Conservation (phyloP, 1,140 invertebrate genomes). For the Zaprionus kolodkinae region DNA sequence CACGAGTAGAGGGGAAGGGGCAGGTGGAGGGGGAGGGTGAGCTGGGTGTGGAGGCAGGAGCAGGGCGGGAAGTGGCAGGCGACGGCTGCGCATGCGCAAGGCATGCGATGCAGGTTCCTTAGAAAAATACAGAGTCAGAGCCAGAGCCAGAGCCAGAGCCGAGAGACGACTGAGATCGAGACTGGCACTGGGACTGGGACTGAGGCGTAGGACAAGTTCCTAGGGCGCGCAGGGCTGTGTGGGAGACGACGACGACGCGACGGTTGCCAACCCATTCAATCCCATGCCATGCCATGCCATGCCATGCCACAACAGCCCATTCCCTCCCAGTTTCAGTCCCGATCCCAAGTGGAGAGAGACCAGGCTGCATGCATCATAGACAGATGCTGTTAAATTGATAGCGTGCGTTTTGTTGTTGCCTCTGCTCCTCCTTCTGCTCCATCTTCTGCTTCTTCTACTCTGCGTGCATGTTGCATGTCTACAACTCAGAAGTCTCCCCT, state of each 20-base stretch:
- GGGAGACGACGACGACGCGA: constrained; percentile 28
- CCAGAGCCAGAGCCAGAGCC: constrained; percentile 20
- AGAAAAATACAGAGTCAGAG: constrained; percentile 59
- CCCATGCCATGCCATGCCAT: neutral
- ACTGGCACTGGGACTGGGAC: constrained; percentile 9
- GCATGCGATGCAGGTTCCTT: constrained; percentile 70
- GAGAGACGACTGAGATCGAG: constrained; percentile 41
- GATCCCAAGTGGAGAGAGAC: neutral
- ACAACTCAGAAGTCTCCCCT: constrained; percentile 14
- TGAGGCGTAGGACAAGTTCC: constrained; percentile 50
- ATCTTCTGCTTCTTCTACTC: neutral
- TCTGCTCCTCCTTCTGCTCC: neutral
- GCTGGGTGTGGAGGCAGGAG: too few species aligned
- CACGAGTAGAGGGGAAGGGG: neutral
- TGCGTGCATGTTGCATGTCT: constrained; percentile 55
- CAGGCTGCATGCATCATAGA: constrained; percentile 68
- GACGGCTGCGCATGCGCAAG: constrained; percentile 35
- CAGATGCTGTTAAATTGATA: constrained; percentile 82
- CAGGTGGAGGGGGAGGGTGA: too few species aligned
- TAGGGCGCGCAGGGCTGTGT: constrained; percentile 44
- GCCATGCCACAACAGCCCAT: neutral
- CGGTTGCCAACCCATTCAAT: constrained; percentile 26
- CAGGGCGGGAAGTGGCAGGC: neutral
- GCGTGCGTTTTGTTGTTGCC: constrained; percentile 54
- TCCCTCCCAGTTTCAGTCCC: neutral